These are phyloP conservation scores for Mus caroli DNA, from an alignment of 2,797 vertebrate species.

Conservation along the genomic window DNA sequence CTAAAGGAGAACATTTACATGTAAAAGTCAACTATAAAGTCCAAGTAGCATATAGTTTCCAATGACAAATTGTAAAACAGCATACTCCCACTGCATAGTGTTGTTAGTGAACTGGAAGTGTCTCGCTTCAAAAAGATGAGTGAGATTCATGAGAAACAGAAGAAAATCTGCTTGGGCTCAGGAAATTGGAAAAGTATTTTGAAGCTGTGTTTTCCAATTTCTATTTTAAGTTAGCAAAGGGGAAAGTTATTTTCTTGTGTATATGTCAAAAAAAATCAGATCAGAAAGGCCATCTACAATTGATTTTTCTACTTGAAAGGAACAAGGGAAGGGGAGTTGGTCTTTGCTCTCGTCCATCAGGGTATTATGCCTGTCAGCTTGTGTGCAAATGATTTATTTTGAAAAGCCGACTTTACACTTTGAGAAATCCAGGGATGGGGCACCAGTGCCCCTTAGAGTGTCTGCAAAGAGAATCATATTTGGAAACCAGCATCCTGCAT, in stretches of 20 bases:
- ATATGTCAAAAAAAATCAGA: conserved; percentile 69
- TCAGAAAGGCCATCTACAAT: conserved; percentile 73
- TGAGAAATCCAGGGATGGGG: conserved; percentile 28
- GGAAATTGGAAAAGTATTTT: conserved; percentile 46
- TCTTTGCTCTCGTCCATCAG: conserved; percentile 52
- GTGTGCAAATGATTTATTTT: conserved; percentile 73
- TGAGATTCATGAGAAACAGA: conserved; percentile 8
- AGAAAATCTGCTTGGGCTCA: conserved; percentile 17
- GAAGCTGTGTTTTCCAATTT: conserved; percentile 57
- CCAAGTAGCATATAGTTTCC: conserved; percentile 38
- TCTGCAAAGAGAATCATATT: conserved; percentile 48
- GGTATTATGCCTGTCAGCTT: conserved; percentile 70
- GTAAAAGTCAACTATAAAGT: neutral
- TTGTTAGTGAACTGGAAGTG: conserved; percentile 48
- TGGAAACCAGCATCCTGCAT: neutral
- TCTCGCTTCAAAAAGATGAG: conserved; percentile 52
- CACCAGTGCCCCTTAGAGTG: neutral
- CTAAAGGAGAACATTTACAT: conserved; percentile 33
- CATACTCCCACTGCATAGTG: neutral
- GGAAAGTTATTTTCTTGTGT: conserved; percentile 69
- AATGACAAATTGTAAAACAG: conserved; percentile 12
- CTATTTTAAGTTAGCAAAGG: conserved; percentile 66
- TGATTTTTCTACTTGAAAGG: conserved; percentile 77
- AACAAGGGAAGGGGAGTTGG: conserved; percentile 48
- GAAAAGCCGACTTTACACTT: conserved; percentile 69